Base-by-base conservation (phyloP, 1,140 invertebrate species). In the Cyclargus thomasi region DNA sequence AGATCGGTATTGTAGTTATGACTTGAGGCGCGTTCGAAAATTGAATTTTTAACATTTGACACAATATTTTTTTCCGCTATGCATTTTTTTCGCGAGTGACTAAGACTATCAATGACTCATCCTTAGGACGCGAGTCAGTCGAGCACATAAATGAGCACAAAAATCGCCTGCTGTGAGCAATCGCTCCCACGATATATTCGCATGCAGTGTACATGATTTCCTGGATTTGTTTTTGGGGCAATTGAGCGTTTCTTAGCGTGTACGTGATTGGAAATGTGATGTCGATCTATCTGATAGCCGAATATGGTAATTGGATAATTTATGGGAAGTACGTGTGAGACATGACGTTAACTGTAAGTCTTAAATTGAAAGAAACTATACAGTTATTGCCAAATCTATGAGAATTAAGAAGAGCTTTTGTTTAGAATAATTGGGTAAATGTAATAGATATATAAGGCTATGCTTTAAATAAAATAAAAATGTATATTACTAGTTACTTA, bases 171-270 rank as follows among this genome's bases (percentile, higher is more conserved):
- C 14, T 47, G 14, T 47, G 39, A 47, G 39, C 39, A 47, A 47
- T 47, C 39, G 39, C 39, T 59, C 55, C 55, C 55, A 59, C 55
- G 55, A 20, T 7, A 11, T 20, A 59, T 59, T 59, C 18, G 55
- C 55, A 59, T 59, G 55, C 55, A 10, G 20, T 20, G 18, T 10
- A 21, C 55, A 59, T 11, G 55, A n/a, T 64, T 81, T 78, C 81
- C 72, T 36, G 74, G 78, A 80, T 80, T 70, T 66, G 68, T 70
- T 69, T 74, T 65, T 67, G 68, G 68, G 70, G 70, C 70, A 67
- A 81, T 81, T 76, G 73, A 72, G 73, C 75, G 76, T 80, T 74
- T 78, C 67, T 74, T 74, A 75, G 80, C 75, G 77, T 21, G 53
- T 72, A 81, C 80, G 80, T 82, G 79, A 81, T 74, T n/a, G 62